Evolutionary conservation across 2,888 invertebrate genomes (phyloP), one percentile per base, ranked within the genome.

Genomic region (Arrhopalites spinosus): DNA sequence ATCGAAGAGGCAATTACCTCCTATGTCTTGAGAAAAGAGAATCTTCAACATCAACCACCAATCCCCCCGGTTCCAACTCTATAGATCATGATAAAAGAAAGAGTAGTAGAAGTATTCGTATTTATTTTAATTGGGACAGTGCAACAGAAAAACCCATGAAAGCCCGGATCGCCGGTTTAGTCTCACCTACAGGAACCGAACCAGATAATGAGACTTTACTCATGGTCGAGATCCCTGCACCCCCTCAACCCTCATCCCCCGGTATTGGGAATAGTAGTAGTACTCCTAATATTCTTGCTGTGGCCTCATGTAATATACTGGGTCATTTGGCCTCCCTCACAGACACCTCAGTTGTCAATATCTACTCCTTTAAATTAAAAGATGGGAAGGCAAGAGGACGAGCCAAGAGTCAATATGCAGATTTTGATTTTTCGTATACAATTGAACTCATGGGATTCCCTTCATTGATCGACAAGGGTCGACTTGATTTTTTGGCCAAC

Each of bases 121-220:
- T 73, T 17, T 73, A 74, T 67, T 67, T 67, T 11, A 47, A 67
- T 67, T 47, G 43, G 67, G 67, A 92, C 2, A 91, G 92, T 84
- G 87, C 83, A 81, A 78, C 80, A 27, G 64, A 87, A 86, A 53
- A 85, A 84, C 84, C 84, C 20, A 89, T 90, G 88, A 86, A 90
- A 76, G 91, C 91, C 23, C 86, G 92, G 72, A 92, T 92, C 75
- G 92, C 92, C 1, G 92, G 92, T 0, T 87, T 91, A 83, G 91
- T 91, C 0, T 92, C 92, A 15, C 92, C 92, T 0, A 91, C 91
- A 69, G 88, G 89, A 13, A 89, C 89, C 79, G 87, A 90, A 77
- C 88, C 89, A 81, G 88, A 90, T 66, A 85, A 79, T 59, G 84
- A 80, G 17, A 75, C 72, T 29, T 67, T 83, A 0, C 76, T 85